Conservation (phyloP, 2,113 vertebrate species). For the Hiodon alosoides region DNA sequence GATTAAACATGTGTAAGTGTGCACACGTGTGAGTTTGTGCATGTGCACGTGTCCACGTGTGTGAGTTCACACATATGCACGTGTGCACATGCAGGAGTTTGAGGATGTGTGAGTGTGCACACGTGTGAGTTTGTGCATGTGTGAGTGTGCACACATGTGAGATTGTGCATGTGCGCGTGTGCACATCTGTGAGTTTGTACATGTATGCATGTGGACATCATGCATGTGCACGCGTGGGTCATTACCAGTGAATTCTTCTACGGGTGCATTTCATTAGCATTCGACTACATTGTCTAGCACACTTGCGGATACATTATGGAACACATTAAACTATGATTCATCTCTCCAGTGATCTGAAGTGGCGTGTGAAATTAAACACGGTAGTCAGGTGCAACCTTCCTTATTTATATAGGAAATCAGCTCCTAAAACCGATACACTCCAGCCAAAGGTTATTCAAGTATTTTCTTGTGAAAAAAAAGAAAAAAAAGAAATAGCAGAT, state of each 20-base stretch:
- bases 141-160: too few species aligned
- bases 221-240: too few species aligned
- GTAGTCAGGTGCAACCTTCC: slow-evolving; percentile 47
- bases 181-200: too few species aligned
- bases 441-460: slow-evolving; percentile 46
- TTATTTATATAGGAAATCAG: slow-evolving; percentile 51
- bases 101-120: too few species aligned
- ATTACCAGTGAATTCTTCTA: not conserved
- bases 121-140: too few species aligned
- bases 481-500: not conserved
- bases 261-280: slow-evolving; percentile 25
- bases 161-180: too few species aligned
- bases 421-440: slow-evolving; percentile 55
- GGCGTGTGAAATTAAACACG: slow-evolving; percentile 61
- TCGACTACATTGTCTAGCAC: slow-evolving; percentile 25
- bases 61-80: too few species aligned
- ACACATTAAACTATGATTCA: slow-evolving; percentile 47
- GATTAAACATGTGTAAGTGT: too few species aligned
- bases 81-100: too few species aligned
- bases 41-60: too few species aligned
- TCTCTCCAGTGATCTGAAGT: slow-evolving; percentile 58
- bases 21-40: too few species aligned
- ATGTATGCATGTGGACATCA: too few species aligned
- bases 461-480: not conserved
- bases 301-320: slow-evolving; percentile 42